Evolutionary conservation across 2,888 invertebrate species (phyloP), one percentile per base, ranked within the genome.

Genomic region (Hesperia comma): DNA sequence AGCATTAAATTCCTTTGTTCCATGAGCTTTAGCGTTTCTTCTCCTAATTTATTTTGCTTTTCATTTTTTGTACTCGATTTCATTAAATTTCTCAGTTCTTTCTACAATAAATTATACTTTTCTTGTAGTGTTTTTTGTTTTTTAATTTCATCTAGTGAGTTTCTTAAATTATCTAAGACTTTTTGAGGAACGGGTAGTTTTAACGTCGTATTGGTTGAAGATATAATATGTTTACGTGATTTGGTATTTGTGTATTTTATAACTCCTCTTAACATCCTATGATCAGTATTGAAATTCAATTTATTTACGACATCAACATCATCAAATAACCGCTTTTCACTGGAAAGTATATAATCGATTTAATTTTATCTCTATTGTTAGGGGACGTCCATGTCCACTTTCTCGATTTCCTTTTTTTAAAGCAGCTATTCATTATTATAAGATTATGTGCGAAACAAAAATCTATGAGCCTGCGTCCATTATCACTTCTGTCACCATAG

Each of bases 381-480:
- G 66, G 69, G 10, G 69, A 62, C 15, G 66, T 15, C 66, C 69
- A 69, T 17, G 66, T 69, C 66, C 69, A 69, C 15, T 66, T 66
- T 37, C 69, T 57, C 41, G 69, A 66, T 14, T 53, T 57, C 21
- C 56, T 8, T 46, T 69, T 69, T 37, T 69, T 66, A 17, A 58
- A 69, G 37, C 66, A 69, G 21, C 64, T 69, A 46, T 69, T 69
- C 21, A 61, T 62, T 61, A 66, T 64, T 69, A 66, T 69, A 1
- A 69, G 37, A n/a, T 69, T 69, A 37, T 57, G 43, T 21, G 46
- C 53, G 53, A 66, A 53, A 64, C 53, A 53, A 66, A 53, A 64
- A 57, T 68, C 64, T 61, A 68, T 37, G 33, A 63, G 58, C 26
- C 57, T 43, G 15, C 53, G 49, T 21, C 62, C 62, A 17, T 67